phyloP scores from a whole-genome alignment of 2,888 invertebrate species.

The Acheta domesticus region DNA sequence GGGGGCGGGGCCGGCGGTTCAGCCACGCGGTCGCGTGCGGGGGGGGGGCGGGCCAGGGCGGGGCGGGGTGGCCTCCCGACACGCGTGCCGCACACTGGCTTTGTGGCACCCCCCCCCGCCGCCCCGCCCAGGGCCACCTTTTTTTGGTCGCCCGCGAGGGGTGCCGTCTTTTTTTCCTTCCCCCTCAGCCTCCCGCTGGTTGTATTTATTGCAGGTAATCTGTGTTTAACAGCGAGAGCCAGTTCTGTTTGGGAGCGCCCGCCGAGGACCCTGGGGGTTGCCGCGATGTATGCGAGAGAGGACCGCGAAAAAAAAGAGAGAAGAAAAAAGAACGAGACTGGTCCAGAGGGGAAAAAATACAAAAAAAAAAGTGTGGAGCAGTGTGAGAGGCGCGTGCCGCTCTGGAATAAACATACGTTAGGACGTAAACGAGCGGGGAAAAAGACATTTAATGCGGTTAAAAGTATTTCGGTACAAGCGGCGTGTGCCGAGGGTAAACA shows the following conservation, averaged over 20 bases:
- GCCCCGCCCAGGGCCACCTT: not conserved
- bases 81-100: not conserved
- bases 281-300: not conserved
- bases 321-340: not conserved
- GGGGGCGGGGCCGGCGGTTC: not conserved
- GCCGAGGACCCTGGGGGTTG: not conserved
- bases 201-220: slow-evolving; percentile 9
- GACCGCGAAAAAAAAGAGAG: not conserved
- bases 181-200: not conserved
- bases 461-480: not conserved
- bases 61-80: not conserved
- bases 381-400: not conserved
- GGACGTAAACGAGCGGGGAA: not conserved
- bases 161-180: not conserved
- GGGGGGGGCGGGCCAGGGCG: not conserved
- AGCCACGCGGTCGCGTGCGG: not conserved
- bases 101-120: not conserved
- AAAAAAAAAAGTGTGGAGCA: not conserved
- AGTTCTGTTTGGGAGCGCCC: not conserved
- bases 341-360: not conserved
- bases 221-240: not conserved
- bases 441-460: slow-evolving; percentile 9
- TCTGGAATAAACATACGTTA: not conserved
- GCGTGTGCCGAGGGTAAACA: not conserved
- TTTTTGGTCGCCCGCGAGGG: not conserved